Conservation (phyloP, 64 coral and sea anemone genomes). For the Exaiptasia diaphana region DNA sequence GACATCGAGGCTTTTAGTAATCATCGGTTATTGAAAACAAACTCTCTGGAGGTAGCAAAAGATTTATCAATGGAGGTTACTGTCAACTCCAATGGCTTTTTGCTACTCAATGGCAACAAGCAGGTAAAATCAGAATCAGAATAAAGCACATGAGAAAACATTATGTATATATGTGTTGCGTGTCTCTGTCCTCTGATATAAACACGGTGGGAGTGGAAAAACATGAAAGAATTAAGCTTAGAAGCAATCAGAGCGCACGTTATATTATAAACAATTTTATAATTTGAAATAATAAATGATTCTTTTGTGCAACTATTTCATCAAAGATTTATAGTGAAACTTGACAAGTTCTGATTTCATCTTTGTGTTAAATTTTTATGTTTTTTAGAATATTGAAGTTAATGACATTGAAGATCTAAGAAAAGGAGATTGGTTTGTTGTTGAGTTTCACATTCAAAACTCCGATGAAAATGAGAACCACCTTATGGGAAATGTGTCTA, state of each 20-base stretch:
- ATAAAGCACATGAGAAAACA: no score
- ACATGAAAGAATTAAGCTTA: not conserved
- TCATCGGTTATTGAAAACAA: slow-evolving; percentile 16
- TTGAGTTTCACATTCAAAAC: slow-evolving; percentile 53
- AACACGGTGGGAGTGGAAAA: no score
- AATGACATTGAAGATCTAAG: slow-evolving; percentile 38
- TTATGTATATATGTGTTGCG: no score
- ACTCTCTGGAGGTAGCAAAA: not conserved
- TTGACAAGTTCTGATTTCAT: not conserved
- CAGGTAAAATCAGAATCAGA: no score
- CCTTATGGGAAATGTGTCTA: slow-evolving; percentile 36
- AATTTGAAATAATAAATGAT: not conserved
- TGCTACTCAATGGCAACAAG: slow-evolving; percentile 18
- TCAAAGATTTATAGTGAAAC: not conserved
- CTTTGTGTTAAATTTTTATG: not conserved
- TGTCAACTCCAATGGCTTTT: slow-evolving; percentile 9
- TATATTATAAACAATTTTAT: not conserved
- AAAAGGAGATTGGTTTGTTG: slow-evolving; percentile 57
- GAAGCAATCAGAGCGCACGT: not conserved
- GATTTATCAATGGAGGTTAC: slow-evolving; percentile 26
- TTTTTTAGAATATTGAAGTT: slow-evolving; percentile 22
- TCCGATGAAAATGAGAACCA: not conserved
- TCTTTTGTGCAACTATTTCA: not conserved
- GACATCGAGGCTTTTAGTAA: slow-evolving; percentile 28
- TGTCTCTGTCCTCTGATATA: no score